Base-by-base conservation (phyloP, 2,888 invertebrate genomes). In the Meiosimyza platycephala region DNA sequence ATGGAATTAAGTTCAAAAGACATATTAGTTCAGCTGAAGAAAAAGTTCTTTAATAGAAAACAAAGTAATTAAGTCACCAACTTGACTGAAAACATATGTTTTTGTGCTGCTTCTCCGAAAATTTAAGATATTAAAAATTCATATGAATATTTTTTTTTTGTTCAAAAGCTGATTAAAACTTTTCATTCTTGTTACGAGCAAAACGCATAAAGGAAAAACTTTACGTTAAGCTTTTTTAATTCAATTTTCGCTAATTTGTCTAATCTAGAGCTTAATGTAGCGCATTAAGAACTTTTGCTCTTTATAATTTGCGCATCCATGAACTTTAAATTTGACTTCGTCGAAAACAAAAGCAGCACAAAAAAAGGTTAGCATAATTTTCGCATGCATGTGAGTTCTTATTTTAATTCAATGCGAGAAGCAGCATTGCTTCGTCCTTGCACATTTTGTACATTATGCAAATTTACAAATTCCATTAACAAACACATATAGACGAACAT, bases 381-480 rank as follows among this genome's bases (percentile, higher is more conserved):
- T 40, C 9, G 40, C 40, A 40, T 40, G 40, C 40, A 40, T 40
- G 40, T 40, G 1, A 40, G 40, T 9, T 40, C 40, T 9, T 9
- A 40, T 40, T 40, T 40, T 40, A 6, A 40, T 40, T 40, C 40
- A 40, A 40, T 40, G 40, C 40, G 40, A 40, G 6, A 40, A 40
- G 40, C 9, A 40, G 40, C 40, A 40, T 7, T 40, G 40, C 40
- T 9, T 40, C 40, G 54, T 64, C 18, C 64, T 51, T 64, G 16
- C 64, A 40, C 40, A 64, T 64, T 64, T 64, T 18, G 50, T 50
- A 64, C 50, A 64, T 64, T 64, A 64, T 64, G 64, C 28, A 50
- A 64, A 64, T 64, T 64, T 52, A 51, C 64, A 64, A 64, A 64
- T 51, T 18, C 28, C 51, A 64, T 64, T 64, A 50, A 12, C 50